Conservation (phyloP, 2,113 vertebrate genomes). For the Colistium nudipinnis region DNA sequence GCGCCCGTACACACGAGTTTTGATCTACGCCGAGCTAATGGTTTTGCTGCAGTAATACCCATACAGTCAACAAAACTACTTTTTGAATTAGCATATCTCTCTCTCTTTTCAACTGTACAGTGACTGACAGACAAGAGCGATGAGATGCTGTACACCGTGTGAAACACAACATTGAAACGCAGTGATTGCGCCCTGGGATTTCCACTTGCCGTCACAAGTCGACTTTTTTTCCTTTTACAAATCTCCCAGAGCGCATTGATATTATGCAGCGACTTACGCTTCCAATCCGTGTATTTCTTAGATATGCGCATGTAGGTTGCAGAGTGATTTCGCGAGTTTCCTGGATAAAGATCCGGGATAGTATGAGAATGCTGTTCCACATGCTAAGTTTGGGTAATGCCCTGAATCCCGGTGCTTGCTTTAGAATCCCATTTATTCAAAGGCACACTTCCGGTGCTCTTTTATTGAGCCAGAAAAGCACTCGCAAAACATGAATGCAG, state of each 20-base stretch:
- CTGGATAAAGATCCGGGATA: conserved; percentile 2
- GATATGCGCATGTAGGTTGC: conserved; percentile 8
- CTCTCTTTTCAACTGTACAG: conserved; percentile 56
- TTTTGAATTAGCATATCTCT: conserved; percentile 64
- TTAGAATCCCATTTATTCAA: too few relatives aligned
- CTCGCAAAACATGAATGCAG: too few relatives aligned
- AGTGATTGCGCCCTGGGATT: conserved; percentile 58
- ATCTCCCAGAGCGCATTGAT: conserved; percentile 54
- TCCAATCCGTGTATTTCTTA: not conserved
- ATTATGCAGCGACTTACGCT: conserved; percentile 40
- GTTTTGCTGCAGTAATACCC: conserved; percentile 46
- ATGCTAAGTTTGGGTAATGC: not conserved
- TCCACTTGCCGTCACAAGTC: conserved; percentile 43
- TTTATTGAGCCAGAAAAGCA: too few relatives aligned
- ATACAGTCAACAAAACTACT: conserved; percentile 43
- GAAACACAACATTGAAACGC: conserved; percentile 58
- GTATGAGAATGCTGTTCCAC: not conserved
- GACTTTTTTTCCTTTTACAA: conserved; percentile 62
- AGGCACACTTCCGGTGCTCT: too few relatives aligned
- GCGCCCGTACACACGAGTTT: conserved; percentile 37
- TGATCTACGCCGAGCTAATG: conserved; percentile 63
- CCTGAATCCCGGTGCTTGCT: not conserved
- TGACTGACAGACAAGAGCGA: conserved; percentile 31
- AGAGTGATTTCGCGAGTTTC: conserved; percentile 13
- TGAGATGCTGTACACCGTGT: conserved; percentile 39